Percentiles rank a stretch among this genome's conserved stretches.
Evolutionary conservation across 2,113 vertebrate species (phyloP).

Genomic region (Octodon degus): DNA sequence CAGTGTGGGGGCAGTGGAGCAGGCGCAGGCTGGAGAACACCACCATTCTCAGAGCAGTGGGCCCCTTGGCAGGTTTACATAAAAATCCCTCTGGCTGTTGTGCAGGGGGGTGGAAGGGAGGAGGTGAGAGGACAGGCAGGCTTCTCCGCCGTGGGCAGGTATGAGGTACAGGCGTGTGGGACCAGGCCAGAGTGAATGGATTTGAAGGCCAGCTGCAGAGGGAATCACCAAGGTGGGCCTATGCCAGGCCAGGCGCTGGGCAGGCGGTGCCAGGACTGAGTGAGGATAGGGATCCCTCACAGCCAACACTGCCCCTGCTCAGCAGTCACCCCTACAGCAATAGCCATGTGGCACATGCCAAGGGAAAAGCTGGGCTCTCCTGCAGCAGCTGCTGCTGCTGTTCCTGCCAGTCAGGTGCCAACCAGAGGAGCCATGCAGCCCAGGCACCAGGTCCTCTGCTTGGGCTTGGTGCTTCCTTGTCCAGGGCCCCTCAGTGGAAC

Average conservation of each 20-base stretch:
- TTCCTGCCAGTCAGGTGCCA: background rate
- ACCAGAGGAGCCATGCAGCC: fast-evolving
- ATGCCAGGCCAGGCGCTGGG: too few species aligned
- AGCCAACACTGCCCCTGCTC: fast-evolving
- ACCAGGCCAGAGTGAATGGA: background rate
- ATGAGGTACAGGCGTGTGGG: background rate
- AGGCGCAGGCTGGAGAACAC: background rate
- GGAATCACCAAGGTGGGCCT: background rate
- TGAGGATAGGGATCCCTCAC: background rate
- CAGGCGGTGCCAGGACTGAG: background rate
- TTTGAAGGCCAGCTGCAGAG: background rate
- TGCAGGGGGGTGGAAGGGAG: background rate
- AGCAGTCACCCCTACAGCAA: fast-evolving
- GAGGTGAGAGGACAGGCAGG: background rate
- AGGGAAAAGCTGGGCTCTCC: background rate
- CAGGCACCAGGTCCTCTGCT: background rate
- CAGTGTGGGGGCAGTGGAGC: background rate
- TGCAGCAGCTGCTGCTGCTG: fast-evolving
- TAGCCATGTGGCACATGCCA: background rate
- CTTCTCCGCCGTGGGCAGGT: fast-evolving
- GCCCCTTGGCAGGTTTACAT: background rate
- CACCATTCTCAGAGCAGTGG: background rate
- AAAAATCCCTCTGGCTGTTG: background rate
- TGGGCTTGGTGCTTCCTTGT: background rate
- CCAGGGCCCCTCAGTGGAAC: background rate